Evolutionary conservation across 2,888 invertebrate genomes (phyloP).

Genomic region (Chrysolina haemoptera): DNA sequence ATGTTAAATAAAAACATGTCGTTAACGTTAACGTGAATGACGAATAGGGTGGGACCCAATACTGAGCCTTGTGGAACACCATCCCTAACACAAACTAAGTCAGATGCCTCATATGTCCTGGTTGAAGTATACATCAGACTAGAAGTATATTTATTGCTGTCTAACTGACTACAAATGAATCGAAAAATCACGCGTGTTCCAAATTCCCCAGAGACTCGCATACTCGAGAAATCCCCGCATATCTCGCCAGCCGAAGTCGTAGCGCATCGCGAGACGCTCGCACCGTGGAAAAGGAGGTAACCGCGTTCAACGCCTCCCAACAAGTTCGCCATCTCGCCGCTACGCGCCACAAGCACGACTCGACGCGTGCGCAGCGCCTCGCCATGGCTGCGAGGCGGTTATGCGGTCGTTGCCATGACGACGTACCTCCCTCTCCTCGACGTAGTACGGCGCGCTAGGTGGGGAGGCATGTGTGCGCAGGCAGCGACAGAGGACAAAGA

Average conservation of each 20-base stretch:
- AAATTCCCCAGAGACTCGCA: slow-evolving; percentile 13
- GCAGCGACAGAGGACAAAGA: slow-evolving; percentile 33
- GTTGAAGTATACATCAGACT: too few relatives aligned
- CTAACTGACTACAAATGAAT: not conserved
- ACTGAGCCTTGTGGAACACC: too few relatives aligned
- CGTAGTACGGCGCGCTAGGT: slow-evolving; percentile 18
- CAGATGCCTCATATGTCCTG: too few relatives aligned
- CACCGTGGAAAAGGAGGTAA: slow-evolving; percentile 31
- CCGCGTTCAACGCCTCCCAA: slow-evolving; percentile 51
- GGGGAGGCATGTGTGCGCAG: slow-evolving; percentile 42
- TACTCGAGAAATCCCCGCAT: slow-evolving; percentile 3
- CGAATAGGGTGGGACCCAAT: too few relatives aligned
- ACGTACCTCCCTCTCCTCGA: slow-evolving; percentile 57
- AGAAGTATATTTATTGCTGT: too few relatives aligned
- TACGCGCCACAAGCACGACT: slow-evolving; percentile 59
- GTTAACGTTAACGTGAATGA: too few relatives aligned
- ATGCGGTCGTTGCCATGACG: slow-evolving; percentile 70
- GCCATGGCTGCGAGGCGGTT: slow-evolving; percentile 71
- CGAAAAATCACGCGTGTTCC: slow-evolving; percentile 10
- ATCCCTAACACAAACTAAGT: too few relatives aligned
- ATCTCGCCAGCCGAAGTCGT: not conserved
- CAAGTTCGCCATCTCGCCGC: slow-evolving; percentile 61
- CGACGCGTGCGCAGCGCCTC: slow-evolving; percentile 61
- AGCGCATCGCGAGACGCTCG: not conserved
- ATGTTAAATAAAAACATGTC: too few relatives aligned